Evolutionary conservation across 1,140 invertebrate genomes (phyloP).

Genomic region (Psilanteris sp.): DNA sequence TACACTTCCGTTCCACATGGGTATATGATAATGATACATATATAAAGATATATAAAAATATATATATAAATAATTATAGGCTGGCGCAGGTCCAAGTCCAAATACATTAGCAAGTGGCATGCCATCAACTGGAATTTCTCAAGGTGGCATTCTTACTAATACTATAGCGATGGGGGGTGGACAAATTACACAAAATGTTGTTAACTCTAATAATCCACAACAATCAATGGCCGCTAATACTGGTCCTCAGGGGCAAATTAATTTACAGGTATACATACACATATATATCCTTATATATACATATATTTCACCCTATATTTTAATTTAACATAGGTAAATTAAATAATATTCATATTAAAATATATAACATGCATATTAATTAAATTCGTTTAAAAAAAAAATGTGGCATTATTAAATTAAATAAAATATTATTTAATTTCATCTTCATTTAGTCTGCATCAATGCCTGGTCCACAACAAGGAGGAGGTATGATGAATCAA

Average conservation of each 20-base stretch:
- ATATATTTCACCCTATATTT: too few relatives aligned
- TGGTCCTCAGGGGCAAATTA: conserved; percentile 79
- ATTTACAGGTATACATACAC: conserved; percentile 75
- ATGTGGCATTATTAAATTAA: too few relatives aligned
- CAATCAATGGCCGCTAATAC: conserved; percentile 72
- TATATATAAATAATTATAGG: conserved; percentile 43
- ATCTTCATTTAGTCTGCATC: conserved; percentile 64
- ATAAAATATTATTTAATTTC: too few relatives aligned
- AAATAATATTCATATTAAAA: too few relatives aligned
- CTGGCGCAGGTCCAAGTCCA: conserved; percentile 63
- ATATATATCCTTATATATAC: too few relatives aligned
- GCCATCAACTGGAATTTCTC: conserved; percentile 77
- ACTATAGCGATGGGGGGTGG: conserved; percentile 83
- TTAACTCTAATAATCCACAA: conserved; percentile 74
- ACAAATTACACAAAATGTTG: conserved; percentile 82
- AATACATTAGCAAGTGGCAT: conserved; percentile 77
- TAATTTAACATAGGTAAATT: too few relatives aligned
- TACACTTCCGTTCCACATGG: too few relatives aligned
- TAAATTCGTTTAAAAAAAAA: too few relatives aligned
- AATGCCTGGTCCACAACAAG: conserved; percentile 70
- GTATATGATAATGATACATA: too few relatives aligned
- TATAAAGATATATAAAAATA: too few relatives aligned
- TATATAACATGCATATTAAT: too few relatives aligned
- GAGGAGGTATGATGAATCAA: conserved; percentile 77
- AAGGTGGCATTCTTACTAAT: conserved; percentile 82